Base-by-base conservation (phyloP, 1,140 invertebrate species). In the Ptiloglossa arizonensis region DNA sequence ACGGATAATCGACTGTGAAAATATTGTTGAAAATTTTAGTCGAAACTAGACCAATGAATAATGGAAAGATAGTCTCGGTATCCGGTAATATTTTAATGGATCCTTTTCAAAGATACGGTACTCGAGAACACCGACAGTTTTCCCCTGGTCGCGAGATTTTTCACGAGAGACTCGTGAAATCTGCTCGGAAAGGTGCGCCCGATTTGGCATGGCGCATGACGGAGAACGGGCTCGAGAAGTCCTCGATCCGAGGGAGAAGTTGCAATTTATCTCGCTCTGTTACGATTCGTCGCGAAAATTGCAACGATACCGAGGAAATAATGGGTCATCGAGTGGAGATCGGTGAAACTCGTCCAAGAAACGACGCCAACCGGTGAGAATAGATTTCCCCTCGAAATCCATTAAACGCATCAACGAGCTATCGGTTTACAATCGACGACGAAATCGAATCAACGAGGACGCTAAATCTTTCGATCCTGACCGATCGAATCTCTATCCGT, bases 251-350 rank as follows among this genome's bases (percentile, higher is more conserved):
- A 24, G 35, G 35, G 9, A 38, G 59, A n/a, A 60, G 32, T 60
- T 35, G 59, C 59, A 38, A 62, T 62, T 62, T 62, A 62, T 62
- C 59, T 62, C 35, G 59, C 35, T 0, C 32, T n/a, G n/a, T 62
- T 62, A 38, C 59, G 35, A 62, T 62, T 62, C 32, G 19, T 41
- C n/a, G 24, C 41, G 35, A 41, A 62, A 41, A 62, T 62, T 60
- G 29, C 59, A 35, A 6, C 17, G 27, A n/a, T 13, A 2, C 6
- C 22, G 6, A 17, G 29, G 29, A 5, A 32, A 1, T 46, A 67
- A 27, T 22, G n/a, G 35, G n/a, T 62, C 35, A 41, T 11, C n/a
- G 15, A 22, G 59, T 62, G 59, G 57, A 17, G 29, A 29, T 19
- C 17, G 54, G n/a, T 15, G 52, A 56, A 56, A 5, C n/a, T 27